These are phyloP conservation scores for Drosophila melanica DNA, from an alignment of 1,140 invertebrate genomes.

Conservation along the genomic window DNA sequence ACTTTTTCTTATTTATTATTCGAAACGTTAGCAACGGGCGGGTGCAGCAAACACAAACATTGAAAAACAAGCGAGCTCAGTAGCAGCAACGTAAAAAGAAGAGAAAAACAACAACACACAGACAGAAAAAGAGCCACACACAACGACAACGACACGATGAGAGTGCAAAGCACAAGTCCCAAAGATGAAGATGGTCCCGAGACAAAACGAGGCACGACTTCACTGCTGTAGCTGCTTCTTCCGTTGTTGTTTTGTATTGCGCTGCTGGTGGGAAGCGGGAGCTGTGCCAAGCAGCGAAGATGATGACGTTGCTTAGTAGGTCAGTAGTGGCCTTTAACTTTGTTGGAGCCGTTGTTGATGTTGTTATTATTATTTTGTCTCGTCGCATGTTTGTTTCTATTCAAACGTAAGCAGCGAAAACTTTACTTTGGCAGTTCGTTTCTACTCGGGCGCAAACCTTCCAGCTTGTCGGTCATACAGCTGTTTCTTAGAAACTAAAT, in stretches of 20 bases:
- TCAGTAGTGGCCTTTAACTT: conserved; percentile 77
- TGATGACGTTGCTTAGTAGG: conserved; percentile 71
- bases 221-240: conserved; percentile 2
- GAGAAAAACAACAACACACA: conserved; percentile 37
- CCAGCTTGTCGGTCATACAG: conserved; percentile 1
- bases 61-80: conserved; percentile 66
- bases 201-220: conserved; percentile 46
- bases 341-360: conserved; percentile 49
- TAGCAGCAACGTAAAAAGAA: conserved; percentile 27
- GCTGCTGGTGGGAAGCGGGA: conserved; percentile 48
- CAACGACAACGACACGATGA: conserved; percentile 46
- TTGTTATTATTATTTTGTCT: conserved; percentile 8
- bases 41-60: conserved; percentile 62
- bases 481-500: conserved; percentile 5
- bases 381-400: conserved; percentile 31
- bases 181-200: conserved; percentile 44
- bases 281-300: conserved; percentile 48
- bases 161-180: conserved; percentile 38
- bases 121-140: conserved; percentile 67
- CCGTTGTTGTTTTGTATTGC: conserved; percentile 29
- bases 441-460: conserved; percentile 8
- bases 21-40: conserved; percentile 48
- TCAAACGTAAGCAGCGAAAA: conserved; percentile 44
- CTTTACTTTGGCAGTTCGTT: conserved; percentile 52
- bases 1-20: conserved; percentile 83